These are phyloP conservation scores for Drepana arcuata DNA, from an alignment of 1,140 invertebrate species.

Conservation along the genomic window DNA sequence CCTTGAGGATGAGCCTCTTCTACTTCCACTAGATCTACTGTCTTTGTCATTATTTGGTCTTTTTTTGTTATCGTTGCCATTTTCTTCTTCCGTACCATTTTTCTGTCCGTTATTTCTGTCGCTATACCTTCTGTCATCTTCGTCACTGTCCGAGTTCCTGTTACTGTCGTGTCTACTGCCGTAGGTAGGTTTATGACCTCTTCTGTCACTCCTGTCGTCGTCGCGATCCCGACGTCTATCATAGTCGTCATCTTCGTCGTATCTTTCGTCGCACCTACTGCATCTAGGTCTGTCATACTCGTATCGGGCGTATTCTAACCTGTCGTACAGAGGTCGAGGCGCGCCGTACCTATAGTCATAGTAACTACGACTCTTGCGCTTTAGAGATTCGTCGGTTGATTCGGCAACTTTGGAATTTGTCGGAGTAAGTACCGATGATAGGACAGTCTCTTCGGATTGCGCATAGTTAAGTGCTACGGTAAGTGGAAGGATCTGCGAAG, in stretches of 20 bases:
- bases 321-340: slow-evolving; percentile 10
- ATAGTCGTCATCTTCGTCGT: slow-evolving; percentile 30
- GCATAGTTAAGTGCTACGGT: too few species aligned
- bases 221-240: too few species aligned
- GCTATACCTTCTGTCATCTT: slow-evolving; percentile 25
- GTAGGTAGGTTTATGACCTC: slow-evolving; percentile 33
- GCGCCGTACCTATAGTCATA: slow-evolving; percentile 31
- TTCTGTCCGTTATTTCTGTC: slow-evolving; percentile 31
- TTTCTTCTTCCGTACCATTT: slow-evolving; percentile 41
- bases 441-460: slow-evolving; percentile 36
- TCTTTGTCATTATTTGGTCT: slow-evolving; percentile 38
- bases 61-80: slow-evolving; percentile 28
- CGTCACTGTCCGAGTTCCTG: slow-evolving; percentile 33
- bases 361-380: slow-evolving; percentile 46
- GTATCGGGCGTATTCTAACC: slow-evolving; percentile 22
- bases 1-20: slow-evolving; percentile 8
- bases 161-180: slow-evolving; percentile 35
- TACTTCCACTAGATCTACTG: slow-evolving; percentile 10
- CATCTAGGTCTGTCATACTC: slow-evolving; percentile 45
- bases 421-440: slow-evolving; percentile 43
- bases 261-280: slow-evolving; percentile 50
- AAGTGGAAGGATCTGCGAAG: too few species aligned
- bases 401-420: too few species aligned
- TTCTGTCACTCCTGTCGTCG: slow-evolving; percentile 42
- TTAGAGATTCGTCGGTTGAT: slow-evolving; percentile 14